phyloP scores from a whole-genome alignment of 1,140 invertebrate genomes.

The Drosophila ohnishii region DNA sequence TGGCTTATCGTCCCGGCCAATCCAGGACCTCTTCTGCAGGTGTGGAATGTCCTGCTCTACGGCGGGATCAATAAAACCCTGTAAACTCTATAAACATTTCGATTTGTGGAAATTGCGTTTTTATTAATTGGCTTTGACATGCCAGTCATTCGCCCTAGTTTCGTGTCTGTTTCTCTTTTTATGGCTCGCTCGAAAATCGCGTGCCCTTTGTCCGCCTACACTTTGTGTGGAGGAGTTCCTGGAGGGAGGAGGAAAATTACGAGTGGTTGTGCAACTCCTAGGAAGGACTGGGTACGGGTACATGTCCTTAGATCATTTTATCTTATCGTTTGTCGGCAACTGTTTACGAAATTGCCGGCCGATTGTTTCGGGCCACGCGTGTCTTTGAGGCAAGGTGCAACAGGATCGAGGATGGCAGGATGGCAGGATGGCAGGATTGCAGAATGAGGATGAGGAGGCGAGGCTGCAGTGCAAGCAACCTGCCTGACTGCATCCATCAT shows the following conservation, averaged over 20 bases:
- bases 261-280: constrained; percentile 36
- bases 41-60: constrained; percentile 33
- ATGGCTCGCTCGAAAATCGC: constrained; percentile 65
- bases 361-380: constrained; percentile 59
- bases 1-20: constrained; percentile 60
- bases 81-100: constrained; percentile 55
- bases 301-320: constrained; percentile 44
- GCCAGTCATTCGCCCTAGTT: constrained; percentile 36
- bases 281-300: constrained; percentile 2
- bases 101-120: constrained; percentile 68
- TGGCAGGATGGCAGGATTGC: background rate
- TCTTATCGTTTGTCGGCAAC: constrained; percentile 76
- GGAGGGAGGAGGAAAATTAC: constrained; percentile 24
- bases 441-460: constrained; percentile 37
- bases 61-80: constrained; percentile 38
- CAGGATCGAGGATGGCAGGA: constrained; percentile 30
- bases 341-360: constrained; percentile 58
- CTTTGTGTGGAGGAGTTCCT: background rate
- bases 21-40: constrained; percentile 61
- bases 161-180: constrained; percentile 39
- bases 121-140: constrained; percentile 76
- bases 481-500: constrained; percentile 70
- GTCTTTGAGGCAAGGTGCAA: constrained; percentile 53
- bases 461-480: constrained; percentile 64
- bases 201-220: constrained; percentile 56